Evolutionary conservation across 2,797 vertebrate genomes (phyloP), one percentile per base, ranked within the genome.

Genomic region (Oryzias dopingdopingensis): DNA sequence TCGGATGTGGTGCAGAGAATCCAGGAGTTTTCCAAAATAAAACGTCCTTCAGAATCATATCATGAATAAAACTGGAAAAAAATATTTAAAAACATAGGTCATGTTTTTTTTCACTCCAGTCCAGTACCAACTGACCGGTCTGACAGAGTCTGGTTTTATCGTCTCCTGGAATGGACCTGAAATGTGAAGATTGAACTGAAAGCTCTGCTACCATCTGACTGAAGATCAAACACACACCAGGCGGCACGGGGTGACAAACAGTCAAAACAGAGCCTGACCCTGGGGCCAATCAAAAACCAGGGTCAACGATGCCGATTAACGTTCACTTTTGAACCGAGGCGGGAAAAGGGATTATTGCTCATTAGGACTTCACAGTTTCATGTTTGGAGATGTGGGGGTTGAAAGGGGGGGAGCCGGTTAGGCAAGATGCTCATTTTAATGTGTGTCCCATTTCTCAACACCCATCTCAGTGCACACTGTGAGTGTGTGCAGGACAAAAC

Each of bases 181-280:
- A 71, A 85, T 32, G 80, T 78, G 80, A 86, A 55, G 81, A 83
- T 72, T 80, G 83, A 85, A 80, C 1, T 22, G 57, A 76, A 68
- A 81, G 68, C 61, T 6, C 74, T 72, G 78, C 80, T 77, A 77
- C 76, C 79, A 65, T 80, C 70, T 53, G 26, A 62, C 66, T 71
- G 59, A 81, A 84, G 76, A 88, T 89, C 84, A 88, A 86, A 90
- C 67, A 61, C 76, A 77, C 72, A 50, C 62, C 79, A 74, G 83
- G 79, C 56, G 52, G 62, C 59, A 32, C 32, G 29, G 67, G 80
- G 83, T 29, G 73, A 80, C 84, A 87, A 83, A 82, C 82, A 88
- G 86, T 86, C 85, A 85, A 88, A 89, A 88, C 86, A 89, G 78
- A 87, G 86, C 78, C 69, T 71, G 86, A 89, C 86, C 87, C 86